phyloP scores from a whole-genome alignment of 2,888 invertebrate species.

The Mythimna ferrago region DNA sequence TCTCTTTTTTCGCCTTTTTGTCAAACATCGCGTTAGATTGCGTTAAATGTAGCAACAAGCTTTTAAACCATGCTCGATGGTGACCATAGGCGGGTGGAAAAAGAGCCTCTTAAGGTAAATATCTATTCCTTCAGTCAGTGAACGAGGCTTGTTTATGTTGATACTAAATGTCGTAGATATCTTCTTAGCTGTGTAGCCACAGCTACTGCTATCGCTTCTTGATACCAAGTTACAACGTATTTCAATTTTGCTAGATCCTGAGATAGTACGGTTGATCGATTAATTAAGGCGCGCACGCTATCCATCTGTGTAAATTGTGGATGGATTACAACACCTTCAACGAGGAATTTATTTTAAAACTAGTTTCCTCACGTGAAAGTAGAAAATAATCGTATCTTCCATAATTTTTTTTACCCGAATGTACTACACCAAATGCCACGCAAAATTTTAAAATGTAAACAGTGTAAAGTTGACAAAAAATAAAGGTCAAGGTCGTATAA shows the following conservation, averaged over 20 bases:
- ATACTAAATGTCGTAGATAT: background rate
- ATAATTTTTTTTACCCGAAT: no score
- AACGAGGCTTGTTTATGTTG: slow-evolving; percentile 35
- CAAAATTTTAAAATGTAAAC: no score
- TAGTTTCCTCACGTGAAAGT: background rate
- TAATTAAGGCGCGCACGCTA: slow-evolving; percentile 32
- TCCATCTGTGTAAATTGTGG: background rate
- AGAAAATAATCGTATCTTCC: background rate
- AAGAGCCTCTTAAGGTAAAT: slow-evolving; percentile 21
- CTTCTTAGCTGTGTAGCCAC: slow-evolving; percentile 8
- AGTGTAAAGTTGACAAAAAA: no score
- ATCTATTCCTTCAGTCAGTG: slow-evolving; percentile 6
- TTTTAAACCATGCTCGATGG: no score
- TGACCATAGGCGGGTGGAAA: no score
- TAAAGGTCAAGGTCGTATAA: no score
- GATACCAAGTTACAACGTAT: slow-evolving; percentile 3
- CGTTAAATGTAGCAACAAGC: no score
- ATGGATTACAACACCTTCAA: slow-evolving; percentile 16
- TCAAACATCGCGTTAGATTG: no score
- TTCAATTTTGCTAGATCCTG: slow-evolving; percentile 19
- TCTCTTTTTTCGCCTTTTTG: no score
- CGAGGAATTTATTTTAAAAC: slow-evolving; percentile 2
- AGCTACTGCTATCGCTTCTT: slow-evolving; percentile 1
- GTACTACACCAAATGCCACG: no score
- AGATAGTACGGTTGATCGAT: slow-evolving; percentile 13